phyloP scores from a whole-genome alignment of 2,797 vertebrate species.

The Furcifer pardalis region DNA sequence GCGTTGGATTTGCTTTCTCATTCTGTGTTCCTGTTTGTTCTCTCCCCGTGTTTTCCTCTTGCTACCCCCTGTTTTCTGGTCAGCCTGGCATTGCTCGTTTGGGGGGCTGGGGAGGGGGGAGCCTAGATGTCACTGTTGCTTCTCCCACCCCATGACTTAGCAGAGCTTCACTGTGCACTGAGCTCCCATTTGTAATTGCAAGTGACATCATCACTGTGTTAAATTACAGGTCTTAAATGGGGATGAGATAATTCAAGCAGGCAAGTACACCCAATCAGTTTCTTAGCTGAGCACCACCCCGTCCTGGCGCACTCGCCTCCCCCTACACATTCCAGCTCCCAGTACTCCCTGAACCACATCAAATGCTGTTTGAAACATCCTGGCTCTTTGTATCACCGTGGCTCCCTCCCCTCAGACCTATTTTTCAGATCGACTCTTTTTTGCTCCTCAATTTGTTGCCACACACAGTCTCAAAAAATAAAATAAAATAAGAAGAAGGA shows the following conservation, averaged over 20 bases:
- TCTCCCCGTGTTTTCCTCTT: background rate
- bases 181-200: slow-evolving; percentile 66
- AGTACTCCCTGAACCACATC: slow-evolving; percentile 57
- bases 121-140: slow-evolving; percentile 10
- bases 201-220: slow-evolving; percentile 86
- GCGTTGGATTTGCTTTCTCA: background rate
- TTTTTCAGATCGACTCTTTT: slow-evolving; percentile 32
- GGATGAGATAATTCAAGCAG: slow-evolving; percentile 90
- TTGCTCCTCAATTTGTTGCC: background rate
- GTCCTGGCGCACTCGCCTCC: slow-evolving; percentile 75
- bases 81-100: background rate
- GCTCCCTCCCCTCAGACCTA: no score
- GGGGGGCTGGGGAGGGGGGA: slow-evolving; percentile 39
- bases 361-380: background rate
- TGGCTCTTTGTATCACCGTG: no score
- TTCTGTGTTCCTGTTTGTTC: background rate
- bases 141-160: background rate
- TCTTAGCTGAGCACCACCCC: slow-evolving; percentile 79
- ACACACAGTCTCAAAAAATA: background rate
- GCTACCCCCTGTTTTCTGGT: background rate
- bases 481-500: no score
- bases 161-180: slow-evolving; percentile 53
- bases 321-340: slow-evolving; percentile 85
- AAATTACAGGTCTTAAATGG: slow-evolving; percentile 95
- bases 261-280: slow-evolving; percentile 86